phyloP scores from a whole-genome alignment of 2,888 invertebrate genomes.

The Andrena chrysosceles region DNA sequence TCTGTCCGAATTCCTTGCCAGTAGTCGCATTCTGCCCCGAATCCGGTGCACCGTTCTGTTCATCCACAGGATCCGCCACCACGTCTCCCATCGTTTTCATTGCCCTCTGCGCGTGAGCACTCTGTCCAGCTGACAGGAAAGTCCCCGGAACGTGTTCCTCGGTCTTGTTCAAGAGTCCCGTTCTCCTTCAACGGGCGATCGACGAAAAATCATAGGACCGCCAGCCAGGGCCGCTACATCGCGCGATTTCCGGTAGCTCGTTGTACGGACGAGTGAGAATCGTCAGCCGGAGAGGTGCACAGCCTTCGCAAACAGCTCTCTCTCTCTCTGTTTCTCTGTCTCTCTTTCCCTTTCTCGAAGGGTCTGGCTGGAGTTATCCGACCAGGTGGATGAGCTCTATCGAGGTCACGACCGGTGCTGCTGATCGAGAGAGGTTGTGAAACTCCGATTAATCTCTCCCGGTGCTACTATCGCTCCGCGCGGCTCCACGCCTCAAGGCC shows the following conservation, averaged over 20 bases:
- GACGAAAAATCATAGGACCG: slow-evolving; percentile 16
- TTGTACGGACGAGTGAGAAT: no score
- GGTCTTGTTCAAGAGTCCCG: slow-evolving; percentile 1
- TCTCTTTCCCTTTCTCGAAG: background rate
- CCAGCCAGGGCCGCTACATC: slow-evolving; percentile 51
- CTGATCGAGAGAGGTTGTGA: slow-evolving; percentile 63
- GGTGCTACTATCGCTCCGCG: slow-evolving; percentile 33
- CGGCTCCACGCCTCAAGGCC: slow-evolving; percentile 57
- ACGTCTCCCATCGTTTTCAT: slow-evolving; percentile 83
- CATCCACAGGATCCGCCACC: slow-evolving; percentile 75
- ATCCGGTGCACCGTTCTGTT: slow-evolving; percentile 56
- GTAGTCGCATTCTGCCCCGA: slow-evolving; percentile 61
- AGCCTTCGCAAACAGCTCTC: slow-evolving; percentile 24
- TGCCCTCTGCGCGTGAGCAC: slow-evolving; percentile 10
- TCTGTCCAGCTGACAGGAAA: background rate
- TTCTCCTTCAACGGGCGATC: background rate
- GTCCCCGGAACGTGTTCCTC: background rate
- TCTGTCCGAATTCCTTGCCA: slow-evolving; percentile 88
- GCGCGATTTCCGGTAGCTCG: slow-evolving; percentile 49
- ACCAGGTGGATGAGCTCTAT: slow-evolving; percentile 61
- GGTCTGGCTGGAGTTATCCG: slow-evolving; percentile 33
- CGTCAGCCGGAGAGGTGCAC: slow-evolving; percentile 4
- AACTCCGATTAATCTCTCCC: slow-evolving; percentile 63
- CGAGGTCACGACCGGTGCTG: slow-evolving; percentile 64
- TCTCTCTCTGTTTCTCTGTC: slow-evolving; percentile 15